phyloP scores from a whole-genome alignment of 2,797 vertebrate species.

The Poeciliopsis paucimaculata region DNA sequence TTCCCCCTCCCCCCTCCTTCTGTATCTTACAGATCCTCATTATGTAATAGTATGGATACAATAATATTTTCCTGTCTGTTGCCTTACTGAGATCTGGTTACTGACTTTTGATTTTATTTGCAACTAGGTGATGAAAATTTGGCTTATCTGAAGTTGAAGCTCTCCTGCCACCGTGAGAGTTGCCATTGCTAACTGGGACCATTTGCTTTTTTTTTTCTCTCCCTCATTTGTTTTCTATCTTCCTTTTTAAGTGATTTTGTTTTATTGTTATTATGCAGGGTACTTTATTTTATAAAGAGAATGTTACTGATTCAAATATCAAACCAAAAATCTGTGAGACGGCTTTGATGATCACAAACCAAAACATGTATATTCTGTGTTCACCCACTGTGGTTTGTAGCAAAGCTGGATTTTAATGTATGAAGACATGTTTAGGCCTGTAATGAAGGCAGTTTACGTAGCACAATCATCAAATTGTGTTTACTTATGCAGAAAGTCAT shows the following conservation, averaged over 20 bases:
- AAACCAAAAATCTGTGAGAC: slow-evolving; percentile 57
- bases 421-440: slow-evolving; percentile 14
- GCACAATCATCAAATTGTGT: slow-evolving; percentile 28
- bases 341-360: slow-evolving; percentile 57
- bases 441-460: not conserved
- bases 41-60: slow-evolving; percentile 5
- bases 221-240: not conserved
- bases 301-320: slow-evolving; percentile 61
- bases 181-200: slow-evolving; percentile 75
- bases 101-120: slow-evolving; percentile 8
- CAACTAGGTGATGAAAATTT: slow-evolving; percentile 44
- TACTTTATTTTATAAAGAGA: slow-evolving; percentile 58
- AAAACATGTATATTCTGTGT: slow-evolving; percentile 55
- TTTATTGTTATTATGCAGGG: slow-evolving; percentile 28
- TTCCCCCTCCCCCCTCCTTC: slow-evolving; percentile 6
- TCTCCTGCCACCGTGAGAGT: slow-evolving; percentile 50
- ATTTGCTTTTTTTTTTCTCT: slow-evolving; percentile 51
- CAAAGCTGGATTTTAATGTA: slow-evolving; percentile 35
- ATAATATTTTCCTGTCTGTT: slow-evolving; percentile 2
- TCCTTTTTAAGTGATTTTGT: slow-evolving; percentile 32
- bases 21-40: not conserved
- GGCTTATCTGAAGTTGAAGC: slow-evolving; percentile 39
- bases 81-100: slow-evolving; percentile 21
- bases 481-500: slow-evolving; percentile 29
- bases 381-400: slow-evolving; percentile 31